A percentile compares a stretch with the other conserved stretches of the same genome.
Conservation (phyloP, 2,888 invertebrate species). For the Lasiommata megera region DNA sequence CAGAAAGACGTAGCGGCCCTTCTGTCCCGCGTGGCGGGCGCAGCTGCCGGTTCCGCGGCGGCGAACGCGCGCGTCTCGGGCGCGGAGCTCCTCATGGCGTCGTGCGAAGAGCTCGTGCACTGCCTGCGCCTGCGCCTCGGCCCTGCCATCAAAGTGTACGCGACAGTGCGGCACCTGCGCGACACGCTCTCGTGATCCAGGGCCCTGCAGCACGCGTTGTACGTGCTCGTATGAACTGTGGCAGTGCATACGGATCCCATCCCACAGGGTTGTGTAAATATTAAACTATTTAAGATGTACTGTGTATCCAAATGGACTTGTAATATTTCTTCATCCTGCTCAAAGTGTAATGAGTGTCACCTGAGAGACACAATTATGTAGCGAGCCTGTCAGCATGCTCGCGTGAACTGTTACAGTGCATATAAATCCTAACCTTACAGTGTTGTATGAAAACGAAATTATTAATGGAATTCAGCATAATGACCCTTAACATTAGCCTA, state of each 20-base stretch:
- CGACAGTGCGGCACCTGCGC: constrained; percentile 57
- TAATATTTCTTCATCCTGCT: too few species aligned
- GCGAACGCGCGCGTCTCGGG: constrained; percentile 86
- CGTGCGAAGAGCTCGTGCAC: constrained; percentile 89
- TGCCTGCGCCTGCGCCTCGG: constrained; percentile 90
- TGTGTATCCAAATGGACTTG: too few species aligned
- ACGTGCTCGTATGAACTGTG: constrained; percentile 21
- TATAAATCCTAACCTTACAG: too few species aligned
- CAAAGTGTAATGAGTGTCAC: too few species aligned
- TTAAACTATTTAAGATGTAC: not conserved
- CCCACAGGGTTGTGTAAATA: not conserved
- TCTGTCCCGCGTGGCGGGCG: constrained; percentile 54
- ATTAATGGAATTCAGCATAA: too few species aligned
- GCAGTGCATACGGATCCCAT: not conserved
- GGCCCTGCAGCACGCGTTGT: constrained; percentile 22
- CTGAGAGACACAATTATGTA: too few species aligned
- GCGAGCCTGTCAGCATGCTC: too few species aligned
- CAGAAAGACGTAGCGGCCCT: constrained; percentile 61
- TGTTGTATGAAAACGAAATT: too few species aligned
- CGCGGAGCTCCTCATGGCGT: constrained; percentile 89
- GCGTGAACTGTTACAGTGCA: too few species aligned
- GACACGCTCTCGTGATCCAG: constrained; percentile 34
- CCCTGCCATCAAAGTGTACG: constrained; percentile 89
- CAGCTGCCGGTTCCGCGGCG: constrained; percentile 53
- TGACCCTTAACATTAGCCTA: too few species aligned